A percentile compares a stretch with the other conserved stretches of the same genome.
These are phyloP conservation scores for Sycobia sp. DNA, from an alignment of 1,140 invertebrate genomes.

Conservation along the genomic window DNA sequence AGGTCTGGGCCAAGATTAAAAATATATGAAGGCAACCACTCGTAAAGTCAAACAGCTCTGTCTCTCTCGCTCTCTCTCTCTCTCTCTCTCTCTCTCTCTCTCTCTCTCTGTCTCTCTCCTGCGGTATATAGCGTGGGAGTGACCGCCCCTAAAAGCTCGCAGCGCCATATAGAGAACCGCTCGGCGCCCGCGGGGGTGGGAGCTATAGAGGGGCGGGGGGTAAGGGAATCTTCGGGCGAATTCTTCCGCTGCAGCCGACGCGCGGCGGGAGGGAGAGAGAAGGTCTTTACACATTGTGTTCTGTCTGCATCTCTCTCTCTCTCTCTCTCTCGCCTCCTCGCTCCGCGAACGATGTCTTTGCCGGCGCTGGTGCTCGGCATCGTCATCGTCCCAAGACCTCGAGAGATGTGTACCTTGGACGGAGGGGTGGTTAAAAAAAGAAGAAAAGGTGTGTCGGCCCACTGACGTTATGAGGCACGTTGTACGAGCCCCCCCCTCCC, in stretches of 20 bases:
- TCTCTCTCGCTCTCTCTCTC: neutral
- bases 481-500: too few species aligned
- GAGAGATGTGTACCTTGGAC: too few species aligned
- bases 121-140: conserved; percentile 18
- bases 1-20: conserved; percentile 23
- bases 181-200: too few species aligned
- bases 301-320: neutral
- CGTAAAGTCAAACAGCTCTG: conserved; percentile 19
- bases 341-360: too few species aligned
- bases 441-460: too few species aligned
- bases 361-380: too few species aligned
- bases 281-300: conserved; percentile 2
- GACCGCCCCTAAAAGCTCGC: conserved; percentile 29
- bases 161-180: neutral
- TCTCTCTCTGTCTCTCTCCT: neutral
- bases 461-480: too few species aligned
- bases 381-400: too few species aligned
- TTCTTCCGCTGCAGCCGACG: conserved; percentile 15
- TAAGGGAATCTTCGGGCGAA: conserved; percentile 11
- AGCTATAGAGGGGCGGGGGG: neutral
- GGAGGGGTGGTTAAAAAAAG: too few species aligned
- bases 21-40: conserved; percentile 30
- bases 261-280: too few species aligned
- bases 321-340: too few species aligned
- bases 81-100: neutral